phyloP scores from a whole-genome alignment of 2,888 invertebrate species.

The Hipparchia semele region DNA sequence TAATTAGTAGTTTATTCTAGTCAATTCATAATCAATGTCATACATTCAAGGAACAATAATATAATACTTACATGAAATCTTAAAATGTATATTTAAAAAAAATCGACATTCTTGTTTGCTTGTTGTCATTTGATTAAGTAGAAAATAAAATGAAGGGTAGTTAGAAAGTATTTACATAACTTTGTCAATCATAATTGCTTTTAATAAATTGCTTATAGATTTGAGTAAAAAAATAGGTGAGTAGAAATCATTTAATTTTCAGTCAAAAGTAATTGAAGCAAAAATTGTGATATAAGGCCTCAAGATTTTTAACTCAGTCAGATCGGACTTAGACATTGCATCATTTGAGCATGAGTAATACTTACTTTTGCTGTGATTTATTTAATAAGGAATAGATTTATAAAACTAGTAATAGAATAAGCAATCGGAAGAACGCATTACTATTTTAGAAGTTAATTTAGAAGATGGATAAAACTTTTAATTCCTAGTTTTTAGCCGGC shows the following conservation, averaged over 20 bases:
- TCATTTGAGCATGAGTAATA: constrained; percentile 9
- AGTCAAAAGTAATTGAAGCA: background rate
- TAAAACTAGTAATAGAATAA: background rate
- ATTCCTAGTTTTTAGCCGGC: background rate
- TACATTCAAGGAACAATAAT: background rate
- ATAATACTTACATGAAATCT: background rate
- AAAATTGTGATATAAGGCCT: background rate
- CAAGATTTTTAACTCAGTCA: background rate
- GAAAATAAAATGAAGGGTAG: background rate
- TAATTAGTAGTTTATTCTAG: background rate
- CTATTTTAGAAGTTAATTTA: background rate
- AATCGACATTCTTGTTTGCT: background rate
- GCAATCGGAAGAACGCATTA: background rate
- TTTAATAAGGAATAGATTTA: background rate
- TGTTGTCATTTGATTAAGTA: background rate
- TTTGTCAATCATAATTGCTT: constrained; percentile 3
- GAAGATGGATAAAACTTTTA: background rate
- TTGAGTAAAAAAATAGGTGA: background rate
- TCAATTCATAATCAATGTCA: background rate
- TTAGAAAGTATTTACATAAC: background rate
- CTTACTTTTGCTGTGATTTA: constrained; percentile 10
- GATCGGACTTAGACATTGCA: constrained; percentile 3
- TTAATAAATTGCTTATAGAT: constrained; percentile 1
- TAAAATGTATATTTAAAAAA: background rate
- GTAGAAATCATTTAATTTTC: background rate